phyloP scores from a whole-genome alignment of 2,113 vertebrate species.

The Myiozetetes cayanensis region DNA sequence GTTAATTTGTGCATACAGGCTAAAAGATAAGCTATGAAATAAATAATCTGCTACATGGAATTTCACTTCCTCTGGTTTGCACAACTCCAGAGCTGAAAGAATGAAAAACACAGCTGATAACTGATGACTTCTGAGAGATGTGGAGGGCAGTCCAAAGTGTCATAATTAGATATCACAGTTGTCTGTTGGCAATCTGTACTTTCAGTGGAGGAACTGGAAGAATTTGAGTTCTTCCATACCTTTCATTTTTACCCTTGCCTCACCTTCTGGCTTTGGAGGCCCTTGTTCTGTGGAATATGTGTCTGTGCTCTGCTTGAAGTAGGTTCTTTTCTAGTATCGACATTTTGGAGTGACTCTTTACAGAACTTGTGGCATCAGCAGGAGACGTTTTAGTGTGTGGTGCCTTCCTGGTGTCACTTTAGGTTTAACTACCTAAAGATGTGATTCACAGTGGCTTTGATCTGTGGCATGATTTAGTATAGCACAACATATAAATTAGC shows the following conservation, averaged over 20 bases:
- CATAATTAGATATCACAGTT: background rate
- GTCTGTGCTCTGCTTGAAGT: background rate
- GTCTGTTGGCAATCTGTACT: background rate
- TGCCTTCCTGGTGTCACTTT: background rate
- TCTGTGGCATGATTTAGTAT: background rate
- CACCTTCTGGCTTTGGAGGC: background rate
- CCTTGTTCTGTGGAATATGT: accelerated
- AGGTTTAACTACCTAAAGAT: background rate
- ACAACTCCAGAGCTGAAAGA: background rate
- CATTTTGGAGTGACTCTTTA: background rate
- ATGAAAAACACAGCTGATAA: background rate
- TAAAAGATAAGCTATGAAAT: background rate
- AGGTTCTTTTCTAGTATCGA: background rate
- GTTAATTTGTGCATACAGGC: background rate
- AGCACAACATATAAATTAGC: background rate
- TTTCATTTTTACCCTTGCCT: background rate
- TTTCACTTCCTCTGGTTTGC: background rate
- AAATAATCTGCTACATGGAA: background rate
- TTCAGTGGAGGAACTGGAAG: background rate
- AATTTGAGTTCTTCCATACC: background rate
- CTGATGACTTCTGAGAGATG: background rate
- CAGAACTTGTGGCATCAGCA: background rate
- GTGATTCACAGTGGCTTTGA: background rate
- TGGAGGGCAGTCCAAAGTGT: background rate
- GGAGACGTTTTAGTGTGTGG: background rate